phyloP scores from a whole-genome alignment of 2,113 vertebrate genomes.

The Murina feae region DNA sequence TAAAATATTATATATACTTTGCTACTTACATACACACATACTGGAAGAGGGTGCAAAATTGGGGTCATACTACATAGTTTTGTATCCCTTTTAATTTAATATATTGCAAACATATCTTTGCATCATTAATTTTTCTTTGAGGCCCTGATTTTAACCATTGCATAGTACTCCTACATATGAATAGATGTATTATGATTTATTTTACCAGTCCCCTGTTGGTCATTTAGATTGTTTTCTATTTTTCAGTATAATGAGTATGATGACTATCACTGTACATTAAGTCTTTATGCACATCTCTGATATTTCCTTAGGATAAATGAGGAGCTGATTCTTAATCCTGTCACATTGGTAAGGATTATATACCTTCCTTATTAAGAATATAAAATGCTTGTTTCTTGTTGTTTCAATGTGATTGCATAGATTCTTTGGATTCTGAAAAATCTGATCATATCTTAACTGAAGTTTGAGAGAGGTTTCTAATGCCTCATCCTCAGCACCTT shows the following conservation, averaged over 20 bases:
- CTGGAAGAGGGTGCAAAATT: slow-evolving; percentile 57
- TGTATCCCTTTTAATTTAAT: slow-evolving; percentile 64
- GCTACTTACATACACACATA: slow-evolving; percentile 60
- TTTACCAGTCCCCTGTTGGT: slow-evolving; percentile 74
- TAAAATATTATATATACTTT: slow-evolving; percentile 64
- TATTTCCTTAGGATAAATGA: slow-evolving; percentile 79
- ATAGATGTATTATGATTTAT: slow-evolving; percentile 73
- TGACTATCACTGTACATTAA: slow-evolving; percentile 77
- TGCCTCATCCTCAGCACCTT: slow-evolving; percentile 53
- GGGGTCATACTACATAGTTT: slow-evolving; percentile 52
- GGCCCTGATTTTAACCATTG: slow-evolving; percentile 72
- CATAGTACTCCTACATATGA: slow-evolving; percentile 72
- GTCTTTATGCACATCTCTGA: slow-evolving; percentile 78
- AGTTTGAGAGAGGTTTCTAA: slow-evolving; percentile 60
- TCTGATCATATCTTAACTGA: slow-evolving; percentile 48
- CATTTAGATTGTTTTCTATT: slow-evolving; percentile 78
- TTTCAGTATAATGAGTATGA: slow-evolving; percentile 77
- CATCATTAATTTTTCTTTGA: slow-evolving; percentile 71
- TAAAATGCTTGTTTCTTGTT: slow-evolving; percentile 77
- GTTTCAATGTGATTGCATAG: slow-evolving; percentile 75
- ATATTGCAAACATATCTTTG: slow-evolving; percentile 65
- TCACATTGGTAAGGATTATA: slow-evolving; percentile 78
- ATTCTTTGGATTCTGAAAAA: slow-evolving; percentile 69
- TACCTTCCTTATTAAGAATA: slow-evolving; percentile 77
- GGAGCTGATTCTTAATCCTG: slow-evolving; percentile 79